Evolutionary conservation across 2,797 vertebrate genomes (phyloP), one percentile per base, ranked within the genome.

Genomic region (Eidolon dupreanum): DNA sequence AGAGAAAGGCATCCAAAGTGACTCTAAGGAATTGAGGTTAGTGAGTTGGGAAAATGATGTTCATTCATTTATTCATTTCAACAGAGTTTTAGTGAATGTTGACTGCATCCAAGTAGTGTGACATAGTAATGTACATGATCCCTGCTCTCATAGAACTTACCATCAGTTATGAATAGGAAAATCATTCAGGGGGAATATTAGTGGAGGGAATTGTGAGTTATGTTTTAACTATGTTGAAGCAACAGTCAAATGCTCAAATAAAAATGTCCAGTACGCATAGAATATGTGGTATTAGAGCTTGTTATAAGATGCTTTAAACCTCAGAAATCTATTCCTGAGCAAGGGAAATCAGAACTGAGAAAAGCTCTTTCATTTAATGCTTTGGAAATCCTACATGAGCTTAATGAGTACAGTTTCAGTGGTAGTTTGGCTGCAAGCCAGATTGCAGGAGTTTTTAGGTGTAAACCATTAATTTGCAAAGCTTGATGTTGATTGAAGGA

Each of bases 261-360:
- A 89, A 95, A 96, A 70, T 59, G 26, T n/a, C 85, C 46, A 75
- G 15, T 78, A 3, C 92, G 31, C 61, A 57, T 85, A 68, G 49
- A 85, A 93, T 94, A 88, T 82, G 22, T 88, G 22, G 13, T 77
- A 57, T 78, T 93, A 83, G 73, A 82, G 68, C 46, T 89, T 96
- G 46, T 33, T 61, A 36, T 65, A 91, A 68, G 36, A 59, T 63
- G 12, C 19, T 74, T 6, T 96, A 77, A 91, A 95, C 33, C 36
- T 92, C 63, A 68, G 43, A 89, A 93, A 74, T 88, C 36, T 96
- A 82, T 75, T 53, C 28, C 46, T 83, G 55, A 57, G 57, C 89
- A 86, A 81, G 83, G 31, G 85, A 96, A 96, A 94, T 94, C 63
- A 90, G 55, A 94, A 86, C 41, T 79, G 59, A 91, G 74, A 91